phyloP scores from a whole-genome alignment of 2,888 invertebrate genomes.

The Pollenia labialis region DNA sequence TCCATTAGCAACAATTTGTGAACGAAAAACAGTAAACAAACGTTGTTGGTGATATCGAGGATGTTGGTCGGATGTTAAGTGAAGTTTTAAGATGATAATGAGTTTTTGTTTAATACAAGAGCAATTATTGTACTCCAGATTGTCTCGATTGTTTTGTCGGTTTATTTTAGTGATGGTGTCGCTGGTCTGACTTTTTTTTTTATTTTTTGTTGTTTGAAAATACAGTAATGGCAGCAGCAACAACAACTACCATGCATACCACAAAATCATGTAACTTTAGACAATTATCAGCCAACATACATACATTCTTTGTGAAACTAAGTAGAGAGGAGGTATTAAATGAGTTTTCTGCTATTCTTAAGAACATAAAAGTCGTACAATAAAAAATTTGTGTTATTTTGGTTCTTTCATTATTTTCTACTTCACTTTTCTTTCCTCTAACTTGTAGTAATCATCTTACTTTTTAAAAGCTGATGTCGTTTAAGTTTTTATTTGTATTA shows the following conservation, averaged over 20 bases:
- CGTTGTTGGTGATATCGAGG: constrained; percentile 25
- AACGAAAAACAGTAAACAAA: neutral
- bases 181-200: constrained; percentile 12
- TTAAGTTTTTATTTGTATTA: constrained; percentile 44
- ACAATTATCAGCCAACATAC: constrained; percentile 52
- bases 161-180: constrained; percentile 33
- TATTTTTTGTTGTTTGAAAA: constrained; percentile 7
- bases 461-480: constrained; percentile 52
- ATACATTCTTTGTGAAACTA: constrained; percentile 22
- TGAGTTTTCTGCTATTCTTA: constrained; percentile 38
- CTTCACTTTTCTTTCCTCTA: constrained; percentile 25
- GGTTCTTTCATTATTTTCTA: constrained; percentile 31
- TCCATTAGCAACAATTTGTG: neutral
- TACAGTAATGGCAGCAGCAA: constrained; percentile 16
- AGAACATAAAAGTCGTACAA: constrained; percentile 56
- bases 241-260: constrained; percentile 49
- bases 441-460: constrained; percentile 58
- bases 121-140: constrained; percentile 63
- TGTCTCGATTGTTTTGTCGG: constrained; percentile 63
- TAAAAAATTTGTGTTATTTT: constrained; percentile 56
- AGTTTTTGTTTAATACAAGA: constrained; percentile 56
- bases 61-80: constrained; percentile 50
- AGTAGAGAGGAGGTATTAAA: constrained; percentile 32
- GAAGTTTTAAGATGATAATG: constrained; percentile 63
- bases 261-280: constrained; percentile 65